A percentile compares a stretch with the other conserved stretches of the same genome.
These are phyloP conservation scores for Asteroscopus sphinx DNA, from an alignment of 2,888 invertebrate species.

Conservation along the genomic window DNA sequence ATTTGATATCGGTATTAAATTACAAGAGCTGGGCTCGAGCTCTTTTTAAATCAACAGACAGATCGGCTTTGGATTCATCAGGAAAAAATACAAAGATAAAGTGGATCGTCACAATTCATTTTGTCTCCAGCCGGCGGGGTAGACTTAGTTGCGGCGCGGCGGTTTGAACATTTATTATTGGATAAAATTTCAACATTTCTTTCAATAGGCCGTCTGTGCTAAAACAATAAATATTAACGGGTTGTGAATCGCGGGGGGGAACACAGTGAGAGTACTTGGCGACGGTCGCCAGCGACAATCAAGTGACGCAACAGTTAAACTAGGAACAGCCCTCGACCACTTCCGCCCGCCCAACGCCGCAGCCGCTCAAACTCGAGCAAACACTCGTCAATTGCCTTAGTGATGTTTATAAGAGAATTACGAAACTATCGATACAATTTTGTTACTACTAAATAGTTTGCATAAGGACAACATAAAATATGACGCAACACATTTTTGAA, in stretches of 20 bases:
- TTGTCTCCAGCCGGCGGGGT: constrained; percentile 15
- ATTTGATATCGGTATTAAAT: constrained; percentile 59
- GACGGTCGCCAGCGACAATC: constrained; percentile 73
- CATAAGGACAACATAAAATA: background rate
- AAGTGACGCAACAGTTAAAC: constrained; percentile 87
- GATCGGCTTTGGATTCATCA: constrained; percentile 40
- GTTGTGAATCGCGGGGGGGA: constrained; percentile 33
- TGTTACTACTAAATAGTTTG: constrained; percentile 7
- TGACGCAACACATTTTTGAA: too few relatives aligned
- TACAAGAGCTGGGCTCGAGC: constrained; percentile 41
- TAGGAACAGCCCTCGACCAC: constrained; percentile 83
- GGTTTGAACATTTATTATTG: constrained; percentile 26
- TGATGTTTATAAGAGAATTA: constrained; percentile 59
- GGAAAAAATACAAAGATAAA: constrained; percentile 46
- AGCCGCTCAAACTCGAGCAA: constrained; percentile 85
- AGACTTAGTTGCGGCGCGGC: background rate
- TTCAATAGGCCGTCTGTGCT: constrained; percentile 20
- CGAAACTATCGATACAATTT: constrained; percentile 55
- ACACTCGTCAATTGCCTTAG: constrained; percentile 85
- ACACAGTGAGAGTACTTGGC: constrained; percentile 56
- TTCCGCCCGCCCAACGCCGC: constrained; percentile 80
- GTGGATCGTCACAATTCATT: constrained; percentile 32
- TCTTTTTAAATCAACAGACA: constrained; percentile 51
- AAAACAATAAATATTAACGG: constrained; percentile 49
- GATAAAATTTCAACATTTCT: constrained; percentile 12